Conservation (phyloP, 2,797 vertebrate species). For the Hafferia zeledoni region DNA sequence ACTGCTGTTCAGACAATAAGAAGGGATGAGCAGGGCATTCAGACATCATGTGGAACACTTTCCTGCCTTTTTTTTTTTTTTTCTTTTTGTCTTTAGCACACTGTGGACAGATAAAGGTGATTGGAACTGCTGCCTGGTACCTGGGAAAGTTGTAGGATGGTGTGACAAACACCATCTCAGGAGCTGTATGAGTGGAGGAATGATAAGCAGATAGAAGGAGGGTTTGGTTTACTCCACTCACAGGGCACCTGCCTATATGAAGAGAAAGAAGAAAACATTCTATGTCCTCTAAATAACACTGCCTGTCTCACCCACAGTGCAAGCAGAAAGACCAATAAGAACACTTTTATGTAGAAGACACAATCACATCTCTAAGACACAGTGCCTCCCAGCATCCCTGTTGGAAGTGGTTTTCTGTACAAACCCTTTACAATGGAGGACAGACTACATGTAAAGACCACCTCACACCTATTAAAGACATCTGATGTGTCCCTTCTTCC, state of each 20-base stretch:
- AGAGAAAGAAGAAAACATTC: not conserved
- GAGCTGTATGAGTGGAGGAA: not conserved
- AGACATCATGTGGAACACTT: not conserved
- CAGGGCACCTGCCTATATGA: not conserved
- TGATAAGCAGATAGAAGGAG: not conserved
- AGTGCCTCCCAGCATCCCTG: not conserved
- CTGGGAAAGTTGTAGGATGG: not conserved
- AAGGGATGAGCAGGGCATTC: not conserved
- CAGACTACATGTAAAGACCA: not conserved
- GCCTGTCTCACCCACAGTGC: not conserved
- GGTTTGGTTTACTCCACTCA: not conserved
- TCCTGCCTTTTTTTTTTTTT: not conserved
- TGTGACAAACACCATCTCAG: not conserved
- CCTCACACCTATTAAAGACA: not conserved
- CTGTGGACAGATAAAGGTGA: not conserved
- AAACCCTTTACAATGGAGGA: accelerated
- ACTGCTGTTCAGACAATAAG: not conserved
- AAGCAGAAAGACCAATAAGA: not conserved
- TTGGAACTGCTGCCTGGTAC: not conserved
- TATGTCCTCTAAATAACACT: not conserved
- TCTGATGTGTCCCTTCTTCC: not conserved
- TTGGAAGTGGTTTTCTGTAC: not conserved
- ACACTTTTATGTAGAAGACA: not conserved
- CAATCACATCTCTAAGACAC: not conserved
- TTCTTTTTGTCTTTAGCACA: not conserved